phyloP scores from a whole-genome alignment of 2,888 invertebrate species.

The Eristalinus aeneus region DNA sequence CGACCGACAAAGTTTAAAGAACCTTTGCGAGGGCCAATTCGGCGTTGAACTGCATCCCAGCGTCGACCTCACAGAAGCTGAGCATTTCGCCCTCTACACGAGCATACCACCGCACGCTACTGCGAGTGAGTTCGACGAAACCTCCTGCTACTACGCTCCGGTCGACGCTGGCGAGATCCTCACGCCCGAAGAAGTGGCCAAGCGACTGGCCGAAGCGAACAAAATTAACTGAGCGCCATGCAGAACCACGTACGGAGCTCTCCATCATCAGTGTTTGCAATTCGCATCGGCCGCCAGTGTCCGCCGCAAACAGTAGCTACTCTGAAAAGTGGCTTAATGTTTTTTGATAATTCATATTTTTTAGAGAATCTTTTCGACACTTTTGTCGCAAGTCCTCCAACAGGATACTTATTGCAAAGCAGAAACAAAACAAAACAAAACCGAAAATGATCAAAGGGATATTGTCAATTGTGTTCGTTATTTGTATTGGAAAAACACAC shows the following conservation, averaged over 20 bases:
- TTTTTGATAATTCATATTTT: slow-evolving; percentile 28
- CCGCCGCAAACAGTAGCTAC: slow-evolving; percentile 33
- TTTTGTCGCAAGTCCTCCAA: slow-evolving; percentile 22
- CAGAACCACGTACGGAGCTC: slow-evolving; percentile 58
- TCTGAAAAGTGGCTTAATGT: slow-evolving; percentile 48
- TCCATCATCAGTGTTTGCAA: slow-evolving; percentile 28
- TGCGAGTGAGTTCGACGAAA: slow-evolving; percentile 93
- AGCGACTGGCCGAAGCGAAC: slow-evolving; percentile 77
- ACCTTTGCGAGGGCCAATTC: slow-evolving; percentile 80
- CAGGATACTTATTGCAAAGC: slow-evolving; percentile 23
- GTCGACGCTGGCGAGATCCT: slow-evolving; percentile 89
- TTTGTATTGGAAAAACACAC: slow-evolving; percentile 37
- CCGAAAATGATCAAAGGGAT: slow-evolving; percentile 21
- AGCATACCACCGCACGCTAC: slow-evolving; percentile 93
- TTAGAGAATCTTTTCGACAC: slow-evolving; percentile 41
- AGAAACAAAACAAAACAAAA: background rate
- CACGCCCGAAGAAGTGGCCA: slow-evolving; percentile 80
- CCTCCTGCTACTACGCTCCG: slow-evolving; percentile 92
- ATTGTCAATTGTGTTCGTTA: slow-evolving; percentile 69
- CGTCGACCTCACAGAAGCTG: slow-evolving; percentile 91
- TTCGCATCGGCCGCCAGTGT: slow-evolving; percentile 33
- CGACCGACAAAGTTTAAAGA: slow-evolving; percentile 80
- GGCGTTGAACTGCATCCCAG: slow-evolving; percentile 81
- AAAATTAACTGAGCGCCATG: slow-evolving; percentile 73
- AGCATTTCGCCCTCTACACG: slow-evolving; percentile 93